Percentiles rank a stretch among this genome's conserved stretches.
Conservation (phyloP, 2,888 invertebrate species). For the Halictus ligatus region DNA sequence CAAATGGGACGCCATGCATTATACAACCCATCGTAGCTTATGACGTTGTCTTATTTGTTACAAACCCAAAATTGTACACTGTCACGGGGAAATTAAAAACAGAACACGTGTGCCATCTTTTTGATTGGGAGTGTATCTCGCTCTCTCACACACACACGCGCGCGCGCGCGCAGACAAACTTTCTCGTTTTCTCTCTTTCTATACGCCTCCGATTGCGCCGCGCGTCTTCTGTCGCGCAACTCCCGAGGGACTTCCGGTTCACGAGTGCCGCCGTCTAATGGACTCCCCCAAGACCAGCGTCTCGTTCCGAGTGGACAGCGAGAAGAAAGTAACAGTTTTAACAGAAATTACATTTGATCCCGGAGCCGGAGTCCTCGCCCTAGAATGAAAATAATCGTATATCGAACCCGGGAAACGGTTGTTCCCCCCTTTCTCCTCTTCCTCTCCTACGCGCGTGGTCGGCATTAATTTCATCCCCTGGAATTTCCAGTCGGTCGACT, state of each 20-base stretch:
- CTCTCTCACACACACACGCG: neutral
- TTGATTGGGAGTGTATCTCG: slow-evolving; percentile 4
- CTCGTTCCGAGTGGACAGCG: slow-evolving; percentile 67
- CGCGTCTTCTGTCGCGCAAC: slow-evolving; percentile 58
- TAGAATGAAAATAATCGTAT: slow-evolving; percentile 51
- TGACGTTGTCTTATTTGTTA: no score
- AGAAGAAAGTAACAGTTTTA: slow-evolving; percentile 74
- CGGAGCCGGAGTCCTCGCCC: slow-evolving; percentile 7
- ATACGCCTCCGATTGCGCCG: slow-evolving; percentile 32
- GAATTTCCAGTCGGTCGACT: slow-evolving; percentile 40
- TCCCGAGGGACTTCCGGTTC: slow-evolving; percentile 77
- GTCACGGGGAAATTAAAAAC: no score
- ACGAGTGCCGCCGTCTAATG: slow-evolving; percentile 73
- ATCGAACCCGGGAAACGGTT: slow-evolving; percentile 1
- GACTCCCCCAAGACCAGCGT: slow-evolving; percentile 70
- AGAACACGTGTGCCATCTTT: neutral
- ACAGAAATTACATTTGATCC: slow-evolving; percentile 77
- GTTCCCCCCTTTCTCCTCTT: neutral
- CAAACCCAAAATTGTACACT: no score
- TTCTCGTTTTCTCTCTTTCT: slow-evolving; percentile 18
- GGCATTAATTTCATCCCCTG: slow-evolving; percentile 62
- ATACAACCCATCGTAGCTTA: no score
- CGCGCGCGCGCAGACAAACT: no score
- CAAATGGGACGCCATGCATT: no score
- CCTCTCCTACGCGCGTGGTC: slow-evolving; percentile 18